phyloP scores from a whole-genome alignment of 2,797 vertebrate genomes.

The Ptychadena robeensis region DNA sequence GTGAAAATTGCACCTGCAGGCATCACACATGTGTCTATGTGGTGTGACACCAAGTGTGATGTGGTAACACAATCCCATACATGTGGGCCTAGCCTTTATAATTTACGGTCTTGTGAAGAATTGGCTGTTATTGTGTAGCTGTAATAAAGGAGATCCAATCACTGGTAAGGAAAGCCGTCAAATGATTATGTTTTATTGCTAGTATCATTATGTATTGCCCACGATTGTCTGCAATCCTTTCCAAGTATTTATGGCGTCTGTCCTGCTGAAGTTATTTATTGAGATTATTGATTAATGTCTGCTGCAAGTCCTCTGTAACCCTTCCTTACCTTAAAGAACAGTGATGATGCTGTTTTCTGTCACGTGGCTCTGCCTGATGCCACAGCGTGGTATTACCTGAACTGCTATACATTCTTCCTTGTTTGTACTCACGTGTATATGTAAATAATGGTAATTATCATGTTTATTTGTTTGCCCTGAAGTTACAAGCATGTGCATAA shows the following conservation, averaged over 20 bases:
- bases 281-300: neutral
- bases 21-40: too few relatives aligned
- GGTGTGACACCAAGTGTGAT: too few relatives aligned
- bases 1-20: too few relatives aligned
- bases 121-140: neutral
- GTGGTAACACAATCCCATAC: too few relatives aligned
- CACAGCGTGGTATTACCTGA: neutral
- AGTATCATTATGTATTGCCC: neutral
- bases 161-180: neutral
- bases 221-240: neutral
- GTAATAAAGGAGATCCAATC: neutral
- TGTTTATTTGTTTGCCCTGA: neutral
- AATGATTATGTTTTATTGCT: neutral
- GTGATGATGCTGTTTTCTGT: neutral
- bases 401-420: constrained; percentile 2
- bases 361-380: constrained; percentile 12
- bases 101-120: too few relatives aligned
- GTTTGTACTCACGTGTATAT: constrained; percentile 30
- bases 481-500: neutral
- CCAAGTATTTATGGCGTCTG: neutral
- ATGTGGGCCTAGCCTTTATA: too few relatives aligned
- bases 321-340: neutral
- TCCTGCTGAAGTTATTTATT: neutral
- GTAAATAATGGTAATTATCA: constrained; percentile 29
- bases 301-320: neutral